A percentile compares a stretch with the other conserved stretches of the same genome.
Conservation (phyloP, 2,797 vertebrate genomes). For the Adelosebastes latens region DNA sequence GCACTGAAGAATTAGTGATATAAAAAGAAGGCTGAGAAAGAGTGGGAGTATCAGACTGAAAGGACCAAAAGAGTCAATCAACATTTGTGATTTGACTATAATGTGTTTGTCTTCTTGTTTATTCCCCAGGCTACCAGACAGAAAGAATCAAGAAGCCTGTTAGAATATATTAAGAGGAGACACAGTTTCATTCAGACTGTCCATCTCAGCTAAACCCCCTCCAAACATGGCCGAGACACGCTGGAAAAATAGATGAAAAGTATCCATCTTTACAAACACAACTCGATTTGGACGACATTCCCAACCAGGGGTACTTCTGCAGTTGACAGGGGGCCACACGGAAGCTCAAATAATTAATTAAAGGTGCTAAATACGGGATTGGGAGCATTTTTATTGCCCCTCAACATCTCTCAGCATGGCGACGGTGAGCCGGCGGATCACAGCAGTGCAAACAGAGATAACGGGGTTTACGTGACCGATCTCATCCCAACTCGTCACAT, state of each 20-base stretch:
- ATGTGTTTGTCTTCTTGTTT: conserved; percentile 48
- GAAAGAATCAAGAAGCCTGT: conserved; percentile 31
- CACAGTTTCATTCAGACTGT: neutral
- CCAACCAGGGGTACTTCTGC: neutral
- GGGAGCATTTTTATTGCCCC: too few relatives aligned
- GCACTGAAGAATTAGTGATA: conserved; percentile 32
- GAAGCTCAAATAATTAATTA: neutral
- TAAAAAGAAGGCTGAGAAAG: conserved; percentile 5
- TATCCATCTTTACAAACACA: conserved; percentile 14
- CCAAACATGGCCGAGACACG: neutral
- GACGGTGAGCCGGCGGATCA: too few relatives aligned
- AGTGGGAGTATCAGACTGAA: conserved; percentile 2
- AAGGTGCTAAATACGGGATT: too few relatives aligned
- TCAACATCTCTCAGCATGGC: too few relatives aligned
- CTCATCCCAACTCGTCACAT: too few relatives aligned
- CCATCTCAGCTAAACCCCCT: conserved; percentile 1
- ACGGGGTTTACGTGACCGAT: too few relatives aligned
- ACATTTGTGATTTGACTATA: conserved; percentile 23
- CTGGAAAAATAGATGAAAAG: conserved; percentile 9
- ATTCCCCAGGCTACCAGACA: conserved; percentile 34
- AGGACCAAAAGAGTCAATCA: conserved; percentile 18
- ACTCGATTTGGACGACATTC: neutral
- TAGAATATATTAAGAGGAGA: conserved; percentile 28
- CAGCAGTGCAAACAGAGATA: too few relatives aligned
- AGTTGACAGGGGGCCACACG: neutral